Evolutionary conservation across 2,113 vertebrate genomes (phyloP), one percentile per base, ranked within the genome.

Genomic region (Polyodon spathula): DNA sequence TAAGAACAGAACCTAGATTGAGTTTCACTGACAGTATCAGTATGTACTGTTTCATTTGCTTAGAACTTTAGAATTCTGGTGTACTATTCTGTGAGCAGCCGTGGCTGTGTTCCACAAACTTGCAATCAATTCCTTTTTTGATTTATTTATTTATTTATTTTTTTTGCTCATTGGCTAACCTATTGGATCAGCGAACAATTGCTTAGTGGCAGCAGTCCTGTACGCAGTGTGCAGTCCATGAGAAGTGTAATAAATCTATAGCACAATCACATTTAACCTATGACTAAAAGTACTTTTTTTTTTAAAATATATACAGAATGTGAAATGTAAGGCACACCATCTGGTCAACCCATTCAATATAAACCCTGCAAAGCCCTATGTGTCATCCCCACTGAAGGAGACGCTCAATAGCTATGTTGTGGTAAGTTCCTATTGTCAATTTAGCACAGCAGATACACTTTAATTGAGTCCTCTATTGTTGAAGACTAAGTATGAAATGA

Each of bases 331-430:
- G 58, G 14, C 97, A 94, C 72, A 9, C 2, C 50, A 43, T 9
- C 77, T 76, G 15, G 73, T 83, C 55, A 87, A 95, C 75, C 78
- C 71, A 4, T 58, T 84, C 0, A 68, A 67, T 1, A 86, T 93
- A 50, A 70, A 76, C 52, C 63, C 68, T 1, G 70, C 69, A 37
- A 65, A 68, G 0, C 27, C 60, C 6, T 42, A 63, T 8, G 40
- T 44, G 0, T 59, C 75, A 4, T 66, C 70, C 37, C 78, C 84
- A 54, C 82, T 83, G 56, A 84, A 81, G 69, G 88, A 90, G 66
- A 78, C 87, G 6, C 89, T 90, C 41, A 84, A 81, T 56, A 70
- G 78, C 65, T 89, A 80, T 69, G 74, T 94, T 16, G 68, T 85
- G 89, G 94, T 97, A 82, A 89, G 86, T 67, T 8, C 9, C 43